Base-by-base conservation (phyloP, 2,797 vertebrate genomes). In the Babyrousa celebensis region DNA sequence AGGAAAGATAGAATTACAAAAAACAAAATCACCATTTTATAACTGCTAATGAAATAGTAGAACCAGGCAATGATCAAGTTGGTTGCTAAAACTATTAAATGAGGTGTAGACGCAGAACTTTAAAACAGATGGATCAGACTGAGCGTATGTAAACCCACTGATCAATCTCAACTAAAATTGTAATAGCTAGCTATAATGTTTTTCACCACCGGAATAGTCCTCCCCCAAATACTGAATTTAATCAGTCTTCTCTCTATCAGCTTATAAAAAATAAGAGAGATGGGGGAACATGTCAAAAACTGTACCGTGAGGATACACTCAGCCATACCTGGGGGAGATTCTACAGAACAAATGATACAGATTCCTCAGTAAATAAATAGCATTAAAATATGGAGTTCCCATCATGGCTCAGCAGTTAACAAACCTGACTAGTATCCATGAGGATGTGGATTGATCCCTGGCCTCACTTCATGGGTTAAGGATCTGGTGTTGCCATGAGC, bases 151-250 rank as follows among this genome's bases (percentile, higher is more conserved):
- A 77, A 87, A 60, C 52, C 43, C 77, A 75, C 36, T 32, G 15
- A 77, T 36, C 74, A 86, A 65, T 84, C 60, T 94, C 79, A 94
- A 90, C 71, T 92, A 71, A 89, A 92, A 94, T 18, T 91, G 12
- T 68, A 90, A 92, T 21, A 36, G 32, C 32, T 32, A 6, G 62
- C 40, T 70, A 80, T 43, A 54, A 62, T 82, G 43, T 77, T 72
- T 75, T 85, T 68, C 72, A 85, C 67, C 68, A 77, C 48, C 91
- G 68, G 83, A 75, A 87, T n/a, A 91, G 52, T 79, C 65, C 90
- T 87, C 77, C 52, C 56, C 77, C 70, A 85, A 85, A 58, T 52
- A 95, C 29, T 43, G 36, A 94, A 43, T 56, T 60, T 90, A 94
- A 93, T 88, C 58, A 93, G 87, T 62, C 15, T 58, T 94, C 32